Conservation (phyloP, 2,888 invertebrate genomes). For the Ophion ventricosus region DNA sequence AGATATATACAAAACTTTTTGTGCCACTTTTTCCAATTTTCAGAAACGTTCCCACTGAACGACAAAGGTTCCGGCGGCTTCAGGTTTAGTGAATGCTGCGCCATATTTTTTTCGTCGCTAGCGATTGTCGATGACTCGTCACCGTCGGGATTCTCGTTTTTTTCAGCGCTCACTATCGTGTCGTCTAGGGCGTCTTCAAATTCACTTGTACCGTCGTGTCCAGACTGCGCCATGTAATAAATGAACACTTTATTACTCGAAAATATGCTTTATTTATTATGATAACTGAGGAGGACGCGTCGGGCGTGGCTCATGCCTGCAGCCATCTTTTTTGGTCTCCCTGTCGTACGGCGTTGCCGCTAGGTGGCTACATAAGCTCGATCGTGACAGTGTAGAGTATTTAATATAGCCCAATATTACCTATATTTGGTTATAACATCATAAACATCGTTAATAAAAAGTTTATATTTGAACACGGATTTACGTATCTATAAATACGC, state of each 20-base stretch:
- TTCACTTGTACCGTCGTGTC: constrained; percentile 7
- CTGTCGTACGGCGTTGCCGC: neutral
- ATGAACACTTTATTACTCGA: too few relatives aligned
- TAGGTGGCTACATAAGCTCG: neutral
- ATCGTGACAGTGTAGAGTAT: too few relatives aligned
- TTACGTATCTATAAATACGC: too few relatives aligned
- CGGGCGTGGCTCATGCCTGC: too few relatives aligned
- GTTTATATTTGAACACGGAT: too few relatives aligned
- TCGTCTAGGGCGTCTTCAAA: constrained; percentile 33
- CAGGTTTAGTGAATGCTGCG: constrained; percentile 11
- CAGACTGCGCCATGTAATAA: constrained; percentile 44
- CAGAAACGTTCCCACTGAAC: constrained; percentile 65
- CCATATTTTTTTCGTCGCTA: constrained; percentile 1
- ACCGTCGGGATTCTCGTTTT: neutral
- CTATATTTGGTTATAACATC: too few relatives aligned
- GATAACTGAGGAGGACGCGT: too few relatives aligned
- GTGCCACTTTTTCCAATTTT: constrained; percentile 71
- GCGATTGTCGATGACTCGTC: neutral
- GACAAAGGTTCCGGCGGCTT: constrained; percentile 56
- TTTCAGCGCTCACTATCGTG: too few relatives aligned
- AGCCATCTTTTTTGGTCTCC: too few relatives aligned
- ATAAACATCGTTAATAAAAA: too few relatives aligned
- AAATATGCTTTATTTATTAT: too few relatives aligned
- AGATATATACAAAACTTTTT: constrained; percentile 71
- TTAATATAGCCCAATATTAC: too few relatives aligned